Conservation (phyloP, 35 echinoderm and acorn worm genomes). For the Patiria miniata region DNA sequence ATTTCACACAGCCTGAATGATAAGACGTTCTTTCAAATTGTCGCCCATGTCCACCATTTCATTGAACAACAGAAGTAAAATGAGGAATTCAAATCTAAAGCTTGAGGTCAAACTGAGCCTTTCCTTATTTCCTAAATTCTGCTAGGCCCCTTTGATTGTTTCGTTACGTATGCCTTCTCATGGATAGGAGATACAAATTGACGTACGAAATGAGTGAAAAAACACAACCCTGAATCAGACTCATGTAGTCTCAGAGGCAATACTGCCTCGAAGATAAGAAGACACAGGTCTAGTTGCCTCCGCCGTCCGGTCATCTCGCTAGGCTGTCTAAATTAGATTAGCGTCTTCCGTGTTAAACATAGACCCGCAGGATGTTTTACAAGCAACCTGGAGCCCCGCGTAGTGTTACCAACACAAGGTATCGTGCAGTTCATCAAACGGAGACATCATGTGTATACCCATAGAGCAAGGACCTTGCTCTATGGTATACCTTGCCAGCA, state of each 20-base stretch:
- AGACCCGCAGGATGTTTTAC: neutral
- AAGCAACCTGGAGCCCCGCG: neutral
- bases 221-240: neutral
- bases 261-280: neutral
- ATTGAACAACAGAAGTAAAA: too few relatives aligned
- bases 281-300: neutral
- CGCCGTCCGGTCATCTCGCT: neutral
- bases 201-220: neutral
- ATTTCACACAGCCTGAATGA: too few relatives aligned
- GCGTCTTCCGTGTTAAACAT: neutral
- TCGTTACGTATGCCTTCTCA: neutral
- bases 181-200: neutral
- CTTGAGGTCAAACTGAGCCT: too few relatives aligned
- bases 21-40: too few relatives aligned
- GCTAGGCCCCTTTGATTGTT: neutral
- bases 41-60: too few relatives aligned
- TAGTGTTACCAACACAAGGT: neutral
- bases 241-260: neutral
- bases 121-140: neutral
- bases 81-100: too few relatives aligned
- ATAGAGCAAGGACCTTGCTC: too few relatives aligned
- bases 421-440: constrained; percentile 2
- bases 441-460: neutral
- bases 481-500: too few relatives aligned
- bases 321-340: neutral